A percentile compares a stretch with the other conserved stretches of the same genome.
phyloP scores from a whole-genome alignment of 2,888 invertebrate genomes.

The Chalcis sispes region DNA sequence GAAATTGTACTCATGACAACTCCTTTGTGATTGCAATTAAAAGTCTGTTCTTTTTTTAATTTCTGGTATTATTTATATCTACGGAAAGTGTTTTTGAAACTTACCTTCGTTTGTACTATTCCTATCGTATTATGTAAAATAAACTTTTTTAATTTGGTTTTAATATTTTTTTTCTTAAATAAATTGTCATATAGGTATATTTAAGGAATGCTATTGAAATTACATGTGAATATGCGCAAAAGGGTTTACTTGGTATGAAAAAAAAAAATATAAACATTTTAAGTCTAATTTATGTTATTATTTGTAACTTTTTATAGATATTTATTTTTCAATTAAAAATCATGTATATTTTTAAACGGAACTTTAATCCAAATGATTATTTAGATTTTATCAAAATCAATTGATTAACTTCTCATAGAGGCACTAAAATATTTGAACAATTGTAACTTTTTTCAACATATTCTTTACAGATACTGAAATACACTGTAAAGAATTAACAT shows the following conservation, averaged over 20 bases:
- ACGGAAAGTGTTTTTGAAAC: constrained; percentile 45
- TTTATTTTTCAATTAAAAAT: constrained; percentile 38
- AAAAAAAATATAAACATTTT: constrained; percentile 15
- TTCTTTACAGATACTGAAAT: constrained; percentile 21
- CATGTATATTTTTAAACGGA: constrained; percentile 3
- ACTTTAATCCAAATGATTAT: constrained; percentile 1
- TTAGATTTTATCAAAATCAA: neutral
- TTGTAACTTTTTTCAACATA: constrained; percentile 23
- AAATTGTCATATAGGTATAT: constrained; percentile 25
- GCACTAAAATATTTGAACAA: constrained; percentile 27
- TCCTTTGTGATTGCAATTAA: constrained; percentile 49
- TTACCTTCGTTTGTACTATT: constrained; percentile 52
- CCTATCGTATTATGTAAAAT: constrained; percentile 55
- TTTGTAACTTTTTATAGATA: constrained; percentile 26
- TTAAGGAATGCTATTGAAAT: constrained; percentile 35
- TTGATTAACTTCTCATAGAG: neutral
- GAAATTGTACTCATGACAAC: constrained; percentile 46
- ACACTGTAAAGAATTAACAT: constrained; percentile 28
- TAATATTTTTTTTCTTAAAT: constrained; percentile 39
- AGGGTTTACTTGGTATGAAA: no score
- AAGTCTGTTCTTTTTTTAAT: constrained; percentile 51
- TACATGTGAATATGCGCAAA: constrained; percentile 20
- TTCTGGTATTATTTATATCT: constrained; percentile 50
- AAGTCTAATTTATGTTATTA: constrained; percentile 28
- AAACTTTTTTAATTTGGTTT: constrained; percentile 55